Percentiles rank a stretch among this genome's conserved stretches.
phyloP scores from a whole-genome alignment of 2,797 vertebrate genomes.

The Kryptolebias ocellatus region DNA sequence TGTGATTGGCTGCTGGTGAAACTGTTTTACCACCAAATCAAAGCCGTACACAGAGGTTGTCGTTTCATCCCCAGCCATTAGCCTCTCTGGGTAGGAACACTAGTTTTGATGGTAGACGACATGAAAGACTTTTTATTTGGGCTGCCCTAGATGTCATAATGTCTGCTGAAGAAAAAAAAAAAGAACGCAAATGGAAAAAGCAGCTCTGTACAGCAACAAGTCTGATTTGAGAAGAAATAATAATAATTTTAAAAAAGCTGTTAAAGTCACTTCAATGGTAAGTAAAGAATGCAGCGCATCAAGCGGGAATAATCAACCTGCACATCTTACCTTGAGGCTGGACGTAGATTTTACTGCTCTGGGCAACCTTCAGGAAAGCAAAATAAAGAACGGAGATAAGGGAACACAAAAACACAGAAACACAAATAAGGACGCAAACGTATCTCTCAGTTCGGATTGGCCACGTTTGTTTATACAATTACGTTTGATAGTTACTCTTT shows the following conservation, averaged over 20 bases:
- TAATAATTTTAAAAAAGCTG: too few relatives aligned
- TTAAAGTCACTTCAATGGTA: conserved; percentile 25
- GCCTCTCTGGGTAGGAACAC: too few relatives aligned
- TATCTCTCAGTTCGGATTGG: conserved; percentile 14
- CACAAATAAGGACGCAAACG: conserved; percentile 32
- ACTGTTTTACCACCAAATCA: too few relatives aligned
- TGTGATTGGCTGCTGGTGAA: too few relatives aligned
- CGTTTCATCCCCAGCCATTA: too few relatives aligned
- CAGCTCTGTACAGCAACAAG: conserved; percentile 36
- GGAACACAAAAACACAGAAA: conserved; percentile 3
- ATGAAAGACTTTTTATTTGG: background rate
- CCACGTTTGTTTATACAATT: conserved; percentile 20
- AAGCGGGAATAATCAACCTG: conserved; percentile 33
- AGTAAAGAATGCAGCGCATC: conserved; percentile 44
- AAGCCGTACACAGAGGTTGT: too few relatives aligned
- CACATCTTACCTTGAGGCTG: conserved; percentile 91
- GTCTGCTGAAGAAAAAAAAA: conserved; percentile 19
- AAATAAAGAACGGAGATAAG: conserved; percentile 23
- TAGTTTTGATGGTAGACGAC: background rate
- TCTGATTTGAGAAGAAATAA: conserved; percentile 29
- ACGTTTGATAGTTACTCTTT: conserved; percentile 13
- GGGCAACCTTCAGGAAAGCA: conserved; percentile 81
- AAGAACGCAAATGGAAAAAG: too few relatives aligned
- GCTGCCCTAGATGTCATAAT: background rate
- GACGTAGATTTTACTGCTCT: conserved; percentile 86